Evolutionary conservation across 2,888 invertebrate species (phyloP).

Genomic region (Epinotia demarniana): DNA sequence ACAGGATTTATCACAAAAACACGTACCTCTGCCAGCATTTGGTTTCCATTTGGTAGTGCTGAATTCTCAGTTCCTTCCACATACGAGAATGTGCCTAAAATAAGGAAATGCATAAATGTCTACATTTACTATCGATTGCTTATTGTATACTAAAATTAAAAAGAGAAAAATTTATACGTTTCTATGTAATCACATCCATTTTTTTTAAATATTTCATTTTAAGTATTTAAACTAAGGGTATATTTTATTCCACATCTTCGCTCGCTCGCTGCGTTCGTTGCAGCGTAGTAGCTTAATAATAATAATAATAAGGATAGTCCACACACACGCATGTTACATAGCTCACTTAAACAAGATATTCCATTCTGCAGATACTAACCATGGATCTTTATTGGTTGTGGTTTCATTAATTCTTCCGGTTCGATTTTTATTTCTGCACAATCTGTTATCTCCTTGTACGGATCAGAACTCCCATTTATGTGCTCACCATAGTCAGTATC

Average conservation of each 20-base stretch:
- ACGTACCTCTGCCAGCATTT: constrained; percentile 44
- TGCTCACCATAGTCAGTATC: constrained; percentile 64
- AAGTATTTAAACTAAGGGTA: too few species aligned
- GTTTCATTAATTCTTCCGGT: constrained; percentile 67
- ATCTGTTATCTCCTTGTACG: constrained; percentile 34
- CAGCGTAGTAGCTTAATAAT: too few species aligned
- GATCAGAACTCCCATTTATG: constrained; percentile 47
- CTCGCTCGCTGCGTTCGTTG: too few species aligned
- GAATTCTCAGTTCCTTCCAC: constrained; percentile 10
- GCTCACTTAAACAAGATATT: neutral
- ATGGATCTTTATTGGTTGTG: constrained; percentile 53
- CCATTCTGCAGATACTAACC: constrained; percentile 51
- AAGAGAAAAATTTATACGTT: too few species aligned
- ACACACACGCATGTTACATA: neutral
- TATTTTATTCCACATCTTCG: too few species aligned
- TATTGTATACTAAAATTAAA: too few species aligned
- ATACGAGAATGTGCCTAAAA: constrained; percentile 38
- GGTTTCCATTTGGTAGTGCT: constrained; percentile 45
- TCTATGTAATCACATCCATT: too few species aligned
- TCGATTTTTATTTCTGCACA: constrained; percentile 74
- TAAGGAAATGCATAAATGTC: neutral
- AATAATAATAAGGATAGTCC: too few species aligned
- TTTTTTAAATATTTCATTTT: too few species aligned
- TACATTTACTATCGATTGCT: neutral
- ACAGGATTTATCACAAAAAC: neutral